Evolutionary conservation across 2,797 vertebrate genomes (phyloP).

Genomic region (Sebastes hubbsi): DNA sequence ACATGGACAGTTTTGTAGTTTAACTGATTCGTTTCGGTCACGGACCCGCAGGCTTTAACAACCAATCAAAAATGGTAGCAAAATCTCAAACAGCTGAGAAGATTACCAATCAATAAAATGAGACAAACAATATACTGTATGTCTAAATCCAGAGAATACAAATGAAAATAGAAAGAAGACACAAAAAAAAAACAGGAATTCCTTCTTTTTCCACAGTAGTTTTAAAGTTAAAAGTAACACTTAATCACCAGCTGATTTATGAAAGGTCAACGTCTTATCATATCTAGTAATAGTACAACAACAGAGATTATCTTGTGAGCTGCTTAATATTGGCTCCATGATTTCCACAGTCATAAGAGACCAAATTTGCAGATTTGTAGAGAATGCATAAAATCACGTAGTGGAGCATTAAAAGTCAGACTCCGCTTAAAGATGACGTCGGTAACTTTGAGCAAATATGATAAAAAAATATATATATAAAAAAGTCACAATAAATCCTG

Average conservation of each 20-base stretch:
- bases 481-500: no score
- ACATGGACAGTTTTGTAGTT: no score
- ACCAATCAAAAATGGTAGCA: not conserved
- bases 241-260: not conserved
- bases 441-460: no score
- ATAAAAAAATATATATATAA: no score
- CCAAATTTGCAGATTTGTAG: not conserved
- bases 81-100: not conserved
- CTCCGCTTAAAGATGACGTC: no score
- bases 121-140: not conserved
- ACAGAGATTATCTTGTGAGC: not conserved
- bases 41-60: not conserved
- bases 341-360: not conserved
- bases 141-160: no score
- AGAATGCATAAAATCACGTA: not conserved
- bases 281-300: not conserved
- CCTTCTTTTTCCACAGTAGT: not conserved
- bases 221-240: not conserved
- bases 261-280: not conserved
- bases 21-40: not conserved
- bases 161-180: no score
- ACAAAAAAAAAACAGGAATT: not conserved
- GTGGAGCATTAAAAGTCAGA: no score
- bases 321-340: not conserved
- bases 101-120: not conserved